These are phyloP conservation scores for Penaeus chinensis DNA, from an alignment of 1,140 invertebrate genomes.

Conservation along the genomic window DNA sequence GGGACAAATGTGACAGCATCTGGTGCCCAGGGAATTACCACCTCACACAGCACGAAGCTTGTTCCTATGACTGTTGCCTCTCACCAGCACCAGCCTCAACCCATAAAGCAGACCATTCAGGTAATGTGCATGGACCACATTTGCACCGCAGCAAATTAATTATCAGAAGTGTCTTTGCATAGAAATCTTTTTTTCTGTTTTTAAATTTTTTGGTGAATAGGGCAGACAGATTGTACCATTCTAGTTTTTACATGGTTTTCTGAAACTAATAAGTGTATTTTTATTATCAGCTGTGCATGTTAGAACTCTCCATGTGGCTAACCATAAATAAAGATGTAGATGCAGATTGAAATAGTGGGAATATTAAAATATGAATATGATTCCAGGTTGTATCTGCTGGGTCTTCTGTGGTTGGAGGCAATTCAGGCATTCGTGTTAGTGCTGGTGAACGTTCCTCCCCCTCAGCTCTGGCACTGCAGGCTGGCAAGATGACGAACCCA, in stretches of 20 bases:
- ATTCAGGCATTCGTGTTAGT: constrained; percentile 46
- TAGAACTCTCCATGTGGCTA: background rate
- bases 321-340: background rate
- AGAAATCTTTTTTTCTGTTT: too few relatives aligned
- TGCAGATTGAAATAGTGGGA: background rate
- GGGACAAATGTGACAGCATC: constrained; percentile 39
- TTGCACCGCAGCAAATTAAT: background rate
- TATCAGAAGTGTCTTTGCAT: too few relatives aligned
- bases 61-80: constrained; percentile 67
- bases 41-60: constrained; percentile 66
- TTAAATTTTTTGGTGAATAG: too few relatives aligned
- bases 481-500: constrained; percentile 49
- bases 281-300: too few relatives aligned
- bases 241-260: too few relatives aligned
- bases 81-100: constrained; percentile 65
- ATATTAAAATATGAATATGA: background rate
- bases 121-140: constrained; percentile 65
- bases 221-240: too few relatives aligned
- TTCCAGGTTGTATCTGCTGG: constrained; percentile 55
- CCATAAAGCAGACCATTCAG: constrained; percentile 73
- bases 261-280: too few relatives aligned
- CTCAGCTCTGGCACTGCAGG: constrained; percentile 31
- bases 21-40: constrained; percentile 51
- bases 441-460: constrained; percentile 48
- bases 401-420: constrained; percentile 45